Evolutionary conservation across 2,797 vertebrate genomes (phyloP).

Genomic region (Esox lucius): DNA sequence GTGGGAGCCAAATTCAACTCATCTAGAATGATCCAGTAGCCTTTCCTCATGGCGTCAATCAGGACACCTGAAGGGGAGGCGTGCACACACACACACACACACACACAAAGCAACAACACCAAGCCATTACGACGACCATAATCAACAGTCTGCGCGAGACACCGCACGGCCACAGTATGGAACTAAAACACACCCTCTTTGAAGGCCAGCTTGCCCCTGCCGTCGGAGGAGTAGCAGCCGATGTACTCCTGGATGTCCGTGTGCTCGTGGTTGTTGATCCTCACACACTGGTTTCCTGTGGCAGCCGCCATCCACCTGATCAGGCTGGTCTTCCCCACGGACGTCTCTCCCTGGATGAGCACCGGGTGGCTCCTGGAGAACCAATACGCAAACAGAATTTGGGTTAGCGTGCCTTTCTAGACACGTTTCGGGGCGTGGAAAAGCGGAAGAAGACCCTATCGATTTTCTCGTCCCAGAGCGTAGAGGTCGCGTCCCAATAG

Average conservation of each 20-base stretch:
- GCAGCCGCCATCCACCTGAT: constrained; percentile 89
- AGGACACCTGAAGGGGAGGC: constrained; percentile 79
- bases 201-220: constrained; percentile 87
- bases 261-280: constrained; percentile 98
- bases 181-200: constrained; percentile 84
- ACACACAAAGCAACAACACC: not conserved
- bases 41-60: constrained; percentile 95
- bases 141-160: not conserved
- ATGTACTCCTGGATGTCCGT: constrained; percentile 99
- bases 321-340: constrained; percentile 96
- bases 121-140: not conserved
- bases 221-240: constrained; percentile 91
- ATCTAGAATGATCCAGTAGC: constrained; percentile 96
- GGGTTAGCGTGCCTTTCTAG: not conserved
- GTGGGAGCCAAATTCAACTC: constrained; percentile 96
- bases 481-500: not conserved
- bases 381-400: constrained; percentile 5
- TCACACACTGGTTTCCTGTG: constrained; percentile 92
- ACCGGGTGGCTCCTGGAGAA: constrained; percentile 86
- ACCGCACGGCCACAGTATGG: not conserved
- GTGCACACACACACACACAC: not conserved
- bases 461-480: constrained; percentile 22
- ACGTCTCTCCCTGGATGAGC: constrained; percentile 95
- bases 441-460: not conserved
- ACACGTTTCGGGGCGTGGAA: not conserved